Percentiles rank a stretch among this genome's conserved stretches.
Evolutionary conservation across 2,113 vertebrate species (phyloP).

Genomic region (Hypanus sabinus): DNA sequence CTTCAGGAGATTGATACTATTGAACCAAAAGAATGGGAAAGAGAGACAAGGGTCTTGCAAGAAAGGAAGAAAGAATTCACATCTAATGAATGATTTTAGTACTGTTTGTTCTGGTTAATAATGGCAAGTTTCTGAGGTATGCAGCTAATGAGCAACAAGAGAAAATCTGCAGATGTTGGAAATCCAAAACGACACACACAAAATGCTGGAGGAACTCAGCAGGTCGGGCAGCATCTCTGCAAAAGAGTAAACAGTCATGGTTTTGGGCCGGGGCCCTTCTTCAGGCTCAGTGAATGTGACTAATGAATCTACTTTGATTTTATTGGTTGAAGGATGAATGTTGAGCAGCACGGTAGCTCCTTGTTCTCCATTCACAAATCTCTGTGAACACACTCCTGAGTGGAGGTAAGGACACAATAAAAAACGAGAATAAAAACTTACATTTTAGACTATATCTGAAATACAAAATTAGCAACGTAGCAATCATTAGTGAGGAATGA

Average conservation of each 20-base stretch:
- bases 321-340: background rate
- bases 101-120: background rate
- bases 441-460: background rate
- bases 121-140: background rate
- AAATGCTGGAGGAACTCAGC: no score
- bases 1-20: background rate
- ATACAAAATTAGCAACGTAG: no score
- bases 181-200: no score
- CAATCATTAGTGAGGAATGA: background rate
- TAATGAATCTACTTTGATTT: background rate
- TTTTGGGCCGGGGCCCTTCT: no score
- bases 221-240: no score
- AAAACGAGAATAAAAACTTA: background rate
- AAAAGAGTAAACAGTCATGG: no score
- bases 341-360: background rate
- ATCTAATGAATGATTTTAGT: background rate
- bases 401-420: no score
- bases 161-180: no score
- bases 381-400: background rate
- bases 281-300: no score
- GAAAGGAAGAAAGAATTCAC: background rate
- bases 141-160: no score
- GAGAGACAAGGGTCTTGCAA: background rate
- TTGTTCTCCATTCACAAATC: background rate
- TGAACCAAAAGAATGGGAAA: background rate